phyloP scores from a whole-genome alignment of 2,888 invertebrate genomes.

The Carterocephalus palaemon region DNA sequence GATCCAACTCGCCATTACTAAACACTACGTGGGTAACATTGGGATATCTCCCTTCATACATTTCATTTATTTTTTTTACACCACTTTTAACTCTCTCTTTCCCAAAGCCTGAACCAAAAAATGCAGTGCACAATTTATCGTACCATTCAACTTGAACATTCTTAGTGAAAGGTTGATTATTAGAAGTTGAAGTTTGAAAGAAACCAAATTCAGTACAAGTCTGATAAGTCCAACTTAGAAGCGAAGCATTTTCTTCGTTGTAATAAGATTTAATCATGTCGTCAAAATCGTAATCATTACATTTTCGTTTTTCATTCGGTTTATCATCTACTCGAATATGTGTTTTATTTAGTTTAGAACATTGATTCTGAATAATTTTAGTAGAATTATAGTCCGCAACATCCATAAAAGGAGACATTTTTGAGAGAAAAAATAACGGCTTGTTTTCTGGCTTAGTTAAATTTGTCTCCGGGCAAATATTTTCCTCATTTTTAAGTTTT shows the following conservation, averaged over 20 bases:
- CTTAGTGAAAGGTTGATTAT: constrained; percentile 78
- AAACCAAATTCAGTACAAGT: constrained; percentile 89
- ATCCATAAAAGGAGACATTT: constrained; percentile 47
- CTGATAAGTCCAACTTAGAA: constrained; percentile 82
- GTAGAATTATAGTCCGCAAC: constrained; percentile 55
- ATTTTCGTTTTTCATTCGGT: constrained; percentile 40
- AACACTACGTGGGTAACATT: constrained; percentile 77
- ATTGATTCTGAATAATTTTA: constrained; percentile 45
- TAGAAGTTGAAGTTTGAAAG: constrained; percentile 81
- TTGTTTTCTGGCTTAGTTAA: constrained; percentile 51
- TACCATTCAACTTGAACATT: constrained; percentile 63
- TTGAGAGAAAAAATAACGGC: constrained; percentile 56
- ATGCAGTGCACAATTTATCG: constrained; percentile 55
- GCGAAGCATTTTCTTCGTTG: constrained; percentile 41
- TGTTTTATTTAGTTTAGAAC: constrained; percentile 37
- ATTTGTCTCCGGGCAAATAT: constrained; percentile 54
- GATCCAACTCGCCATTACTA: constrained; percentile 79
- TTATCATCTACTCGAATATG: constrained; percentile 10
- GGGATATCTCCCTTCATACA: constrained; percentile 69
- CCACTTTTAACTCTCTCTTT: constrained; percentile 51
- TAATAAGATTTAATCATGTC: constrained; percentile 41
- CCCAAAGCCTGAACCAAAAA: constrained; percentile 62
- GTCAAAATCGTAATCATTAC: constrained; percentile 54
- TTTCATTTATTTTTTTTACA: constrained; percentile 60
- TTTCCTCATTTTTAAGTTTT: constrained; percentile 52